Percentiles rank a stretch among this genome's conserved stretches.
Evolutionary conservation across 2,888 invertebrate species (phyloP).

Genomic region (Pandemis cinnamomeana): DNA sequence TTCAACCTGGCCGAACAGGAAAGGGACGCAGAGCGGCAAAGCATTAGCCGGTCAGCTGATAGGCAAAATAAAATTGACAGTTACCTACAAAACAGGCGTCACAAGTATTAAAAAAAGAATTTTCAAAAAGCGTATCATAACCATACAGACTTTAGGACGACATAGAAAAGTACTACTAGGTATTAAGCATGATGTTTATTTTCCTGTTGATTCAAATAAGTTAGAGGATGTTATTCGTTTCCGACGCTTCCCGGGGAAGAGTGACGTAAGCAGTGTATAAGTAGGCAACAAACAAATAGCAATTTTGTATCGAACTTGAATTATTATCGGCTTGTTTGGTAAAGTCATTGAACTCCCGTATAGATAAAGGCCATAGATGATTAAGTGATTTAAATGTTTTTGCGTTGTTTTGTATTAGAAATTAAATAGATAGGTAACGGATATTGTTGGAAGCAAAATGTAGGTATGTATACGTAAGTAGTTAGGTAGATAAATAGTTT

Average conservation of each 20-base stretch:
- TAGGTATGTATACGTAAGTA: too few species aligned
- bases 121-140: too few species aligned
- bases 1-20: too few species aligned
- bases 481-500: too few species aligned
- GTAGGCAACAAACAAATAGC: conserved; percentile 1
- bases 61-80: too few species aligned
- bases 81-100: too few species aligned
- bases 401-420: not conserved
- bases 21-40: too few species aligned
- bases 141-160: too few species aligned
- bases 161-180: not conserved
- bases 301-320: not conserved
- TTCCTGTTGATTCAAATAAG: conserved; percentile 4
- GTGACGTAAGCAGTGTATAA: not conserved
- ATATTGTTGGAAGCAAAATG: too few species aligned
- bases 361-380: not conserved
- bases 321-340: not conserved
- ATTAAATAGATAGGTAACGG: not conserved
- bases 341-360: not conserved
- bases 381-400: not conserved
- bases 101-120: too few species aligned
- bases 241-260: not conserved
- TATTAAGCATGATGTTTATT: not conserved
- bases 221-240: conserved; percentile 6
- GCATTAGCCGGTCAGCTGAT: too few species aligned